Conservation (phyloP, 2,113 vertebrate genomes). For the Odocoileus hemionus region DNA sequence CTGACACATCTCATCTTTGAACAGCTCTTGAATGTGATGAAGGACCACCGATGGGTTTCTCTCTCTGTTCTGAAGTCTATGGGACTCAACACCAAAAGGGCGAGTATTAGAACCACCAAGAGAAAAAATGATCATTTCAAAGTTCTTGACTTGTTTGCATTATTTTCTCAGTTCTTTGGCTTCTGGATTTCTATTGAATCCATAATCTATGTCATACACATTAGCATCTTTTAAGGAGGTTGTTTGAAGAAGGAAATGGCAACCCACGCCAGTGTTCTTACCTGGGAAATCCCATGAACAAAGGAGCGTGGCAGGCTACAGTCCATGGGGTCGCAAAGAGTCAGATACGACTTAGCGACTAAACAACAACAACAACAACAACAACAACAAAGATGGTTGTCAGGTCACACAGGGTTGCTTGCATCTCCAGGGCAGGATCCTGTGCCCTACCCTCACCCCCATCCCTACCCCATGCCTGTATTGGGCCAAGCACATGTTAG, state of each 20-base stretch:
- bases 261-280: not conserved
- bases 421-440: not conserved
- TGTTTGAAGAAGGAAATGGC: not conserved
- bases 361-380: not conserved
- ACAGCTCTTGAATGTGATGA: not conserved
- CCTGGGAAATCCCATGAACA: not conserved
- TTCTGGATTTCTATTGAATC: not conserved
- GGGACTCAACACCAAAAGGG: not conserved
- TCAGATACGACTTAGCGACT: not conserved
- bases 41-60: not conserved
- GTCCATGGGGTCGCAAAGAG: not conserved
- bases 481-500: not conserved
- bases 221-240: not conserved
- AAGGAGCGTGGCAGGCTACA: not conserved
- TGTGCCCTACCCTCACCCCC: not conserved
- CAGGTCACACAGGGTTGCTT: not conserved
- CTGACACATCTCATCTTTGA: not conserved
- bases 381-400: not conserved
- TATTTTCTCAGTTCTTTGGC: not conserved
- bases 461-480: rapidly evolving
- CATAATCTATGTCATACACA: not conserved
- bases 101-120: not conserved
- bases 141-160: not conserved
- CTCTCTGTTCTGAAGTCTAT: constrained; percentile 4
- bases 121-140: constrained; percentile 2